Percentiles rank a stretch among this genome's conserved stretches.
Conservation (phyloP, 2,888 invertebrate species). For the Molanna angustata region DNA sequence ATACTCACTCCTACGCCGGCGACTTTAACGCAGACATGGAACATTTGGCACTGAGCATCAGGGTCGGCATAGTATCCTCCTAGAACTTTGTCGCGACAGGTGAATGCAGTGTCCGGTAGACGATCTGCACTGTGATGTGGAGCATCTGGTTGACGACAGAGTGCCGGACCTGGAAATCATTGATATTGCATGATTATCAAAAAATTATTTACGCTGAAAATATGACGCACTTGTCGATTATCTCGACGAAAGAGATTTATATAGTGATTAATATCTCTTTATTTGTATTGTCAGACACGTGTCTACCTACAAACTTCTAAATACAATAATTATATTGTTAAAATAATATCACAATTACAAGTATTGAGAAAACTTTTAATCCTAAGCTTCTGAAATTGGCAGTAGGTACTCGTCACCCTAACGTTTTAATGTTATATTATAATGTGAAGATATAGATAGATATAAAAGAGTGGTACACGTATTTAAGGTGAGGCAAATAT, state of each 20-base stretch:
- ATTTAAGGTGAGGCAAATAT: too few species aligned
- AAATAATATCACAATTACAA: too few species aligned
- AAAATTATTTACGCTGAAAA: neutral
- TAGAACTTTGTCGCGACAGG: slow-evolving; percentile 79
- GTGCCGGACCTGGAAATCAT: slow-evolving; percentile 16
- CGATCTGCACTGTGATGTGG: slow-evolving; percentile 30
- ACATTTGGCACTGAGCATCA: slow-evolving; percentile 85
- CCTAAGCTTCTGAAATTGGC: too few species aligned
- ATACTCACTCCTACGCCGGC: slow-evolving; percentile 68
- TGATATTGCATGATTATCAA: neutral
- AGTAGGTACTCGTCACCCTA: too few species aligned
- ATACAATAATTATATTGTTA: too few species aligned
- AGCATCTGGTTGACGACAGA: slow-evolving; percentile 23
- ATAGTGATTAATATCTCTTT: neutral
- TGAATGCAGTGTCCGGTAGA: slow-evolving; percentile 49
- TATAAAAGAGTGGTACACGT: too few species aligned
- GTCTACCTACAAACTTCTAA: too few species aligned
- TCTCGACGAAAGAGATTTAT: neutral
- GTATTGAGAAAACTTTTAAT: too few species aligned
- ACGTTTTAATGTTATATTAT: too few species aligned
- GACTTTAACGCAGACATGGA: slow-evolving; percentile 84
- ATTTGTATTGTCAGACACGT: neutral
- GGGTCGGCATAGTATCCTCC: slow-evolving; percentile 88
- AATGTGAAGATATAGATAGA: too few species aligned
- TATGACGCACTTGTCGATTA: too few species aligned